phyloP scores from a whole-genome alignment of 2,113 vertebrate genomes.

The Naja naja region DNA sequence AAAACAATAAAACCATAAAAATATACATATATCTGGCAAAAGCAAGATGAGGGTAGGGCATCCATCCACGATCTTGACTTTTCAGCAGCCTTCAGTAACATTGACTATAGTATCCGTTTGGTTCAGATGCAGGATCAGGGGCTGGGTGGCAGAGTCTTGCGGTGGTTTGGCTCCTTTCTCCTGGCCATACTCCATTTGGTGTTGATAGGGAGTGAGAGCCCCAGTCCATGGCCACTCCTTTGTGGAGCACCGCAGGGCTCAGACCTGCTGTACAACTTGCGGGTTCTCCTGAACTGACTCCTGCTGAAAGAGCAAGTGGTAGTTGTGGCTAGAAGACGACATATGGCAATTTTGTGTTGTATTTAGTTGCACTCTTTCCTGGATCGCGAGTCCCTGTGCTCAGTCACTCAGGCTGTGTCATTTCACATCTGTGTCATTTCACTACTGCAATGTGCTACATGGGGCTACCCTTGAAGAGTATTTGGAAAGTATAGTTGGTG shows the following conservation, averaged over 20 bases:
- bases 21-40: neutral
- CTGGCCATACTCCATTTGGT: neutral
- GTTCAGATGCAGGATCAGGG: neutral
- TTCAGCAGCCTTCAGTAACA: neutral
- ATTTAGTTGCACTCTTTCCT: neutral
- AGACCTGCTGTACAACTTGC: neutral
- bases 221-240: neutral
- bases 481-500: neutral
- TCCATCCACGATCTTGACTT: neutral
- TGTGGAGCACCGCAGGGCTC: neutral
- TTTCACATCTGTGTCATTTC: neutral
- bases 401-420: neutral
- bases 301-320: neutral
- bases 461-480: neutral
- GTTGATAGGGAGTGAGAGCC: neutral
- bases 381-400: neutral
- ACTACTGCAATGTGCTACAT: neutral
- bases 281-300: neutral
- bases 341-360: neutral
- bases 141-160: neutral
- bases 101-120: neutral
- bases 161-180: neutral
- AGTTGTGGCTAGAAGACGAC: neutral
- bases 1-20: neutral
- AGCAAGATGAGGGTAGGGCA: neutral